Evolutionary conservation across 2,113 vertebrate genomes (phyloP).

Genomic region (Lontra canadensis): DNA sequence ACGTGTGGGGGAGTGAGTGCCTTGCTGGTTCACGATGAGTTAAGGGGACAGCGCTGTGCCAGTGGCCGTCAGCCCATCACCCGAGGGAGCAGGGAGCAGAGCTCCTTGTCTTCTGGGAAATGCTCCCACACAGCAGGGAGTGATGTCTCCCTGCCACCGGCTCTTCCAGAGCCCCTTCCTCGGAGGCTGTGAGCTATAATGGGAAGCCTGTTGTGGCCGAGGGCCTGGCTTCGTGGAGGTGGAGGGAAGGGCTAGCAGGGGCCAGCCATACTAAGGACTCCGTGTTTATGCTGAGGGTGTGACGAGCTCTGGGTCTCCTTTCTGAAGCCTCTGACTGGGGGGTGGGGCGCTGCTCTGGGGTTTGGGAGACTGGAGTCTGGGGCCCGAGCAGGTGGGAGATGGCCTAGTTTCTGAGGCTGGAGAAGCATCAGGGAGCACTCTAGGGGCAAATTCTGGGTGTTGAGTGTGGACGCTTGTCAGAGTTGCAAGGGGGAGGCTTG

Average conservation of each 20-base stretch:
- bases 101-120: too few species aligned
- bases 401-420: not conserved
- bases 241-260: not conserved
- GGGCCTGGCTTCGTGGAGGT: not conserved
- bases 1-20: fast-evolving
- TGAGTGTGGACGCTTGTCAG: not conserved
- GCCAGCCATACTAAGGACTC: not conserved
- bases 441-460: fast-evolving
- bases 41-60: not conserved
- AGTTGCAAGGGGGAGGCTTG: not conserved
- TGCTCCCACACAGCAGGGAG: not conserved
- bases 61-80: too few species aligned
- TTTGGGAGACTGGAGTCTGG: fast-evolving
- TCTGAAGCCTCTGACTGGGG: not conserved
- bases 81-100: too few species aligned
- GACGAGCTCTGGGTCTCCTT: too few species aligned
- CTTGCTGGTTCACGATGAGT: not conserved
- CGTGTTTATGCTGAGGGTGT: not conserved
- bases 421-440: not conserved
- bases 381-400: not conserved
- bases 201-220: not conserved
- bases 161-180: not conserved
- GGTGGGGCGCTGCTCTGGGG: fast-evolving
- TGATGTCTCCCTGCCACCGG: not conserved
- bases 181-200: not conserved